Evolutionary conservation across 2,888 invertebrate species (phyloP), one percentile per base, ranked within the genome.

Genomic region (Troilus luridus): DNA sequence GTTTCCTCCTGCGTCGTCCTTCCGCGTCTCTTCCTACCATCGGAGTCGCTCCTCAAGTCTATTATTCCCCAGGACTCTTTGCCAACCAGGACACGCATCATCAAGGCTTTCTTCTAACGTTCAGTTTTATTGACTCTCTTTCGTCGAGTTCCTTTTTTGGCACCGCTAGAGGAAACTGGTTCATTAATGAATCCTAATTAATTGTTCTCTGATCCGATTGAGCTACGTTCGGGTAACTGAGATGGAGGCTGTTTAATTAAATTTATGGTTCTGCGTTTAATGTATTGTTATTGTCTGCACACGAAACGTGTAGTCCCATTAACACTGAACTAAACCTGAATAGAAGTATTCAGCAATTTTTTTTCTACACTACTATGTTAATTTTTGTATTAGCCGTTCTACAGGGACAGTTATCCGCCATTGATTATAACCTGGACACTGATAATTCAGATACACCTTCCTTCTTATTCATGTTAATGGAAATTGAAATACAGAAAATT

Each of bases 81-180:
- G n/a, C 14, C 24, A 67, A 24, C 67, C 67, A 67, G 67, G 67
- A 67, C 67, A 67, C 67, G 67, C 67, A 27, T 67, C 67, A 12
- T 67, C 67, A 24, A 67, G 67, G 67, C 24, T 67, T 67, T 67
- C 67, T 67, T 67, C 67, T 67, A 67, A 24, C 67, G 24, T 24
- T 24, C 24, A 6, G 67, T 24, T 67, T 67, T 67, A 67, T 67
- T 12, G 67, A 11, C 67, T 67, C 0, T 67, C 67, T 67, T 67
- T 67, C 14, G 12, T 12, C 24, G 12, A 12, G 67, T 24, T 67
- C 67, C 67, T 24, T 67, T 67, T 67, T 67, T 9, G 67, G 81
- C 14, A 54, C 81, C 81, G 81, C 81, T 21, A 54, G 81, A 81
- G 54, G 19, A 56, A 81, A 81, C 81, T 81, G 81, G 81, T 81